Percentiles rank a stretch among this genome's conserved stretches.
These are phyloP conservation scores for Tenthredo notha DNA, from an alignment of 2,888 invertebrate species.

Conservation along the genomic window DNA sequence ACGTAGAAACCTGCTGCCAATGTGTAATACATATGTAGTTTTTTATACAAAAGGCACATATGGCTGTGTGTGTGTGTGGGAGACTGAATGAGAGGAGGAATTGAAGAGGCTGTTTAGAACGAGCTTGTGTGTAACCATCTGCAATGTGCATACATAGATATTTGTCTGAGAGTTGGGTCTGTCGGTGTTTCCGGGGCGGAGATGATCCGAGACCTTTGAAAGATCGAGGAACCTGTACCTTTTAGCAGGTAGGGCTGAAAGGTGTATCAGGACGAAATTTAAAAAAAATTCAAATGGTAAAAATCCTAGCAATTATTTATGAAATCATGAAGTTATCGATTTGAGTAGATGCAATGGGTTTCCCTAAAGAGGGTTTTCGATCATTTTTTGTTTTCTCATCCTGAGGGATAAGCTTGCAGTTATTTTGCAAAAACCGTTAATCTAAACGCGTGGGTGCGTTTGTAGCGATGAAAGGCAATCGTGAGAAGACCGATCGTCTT, in stretches of 20 bases:
- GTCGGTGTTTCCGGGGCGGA: constrained; percentile 41
- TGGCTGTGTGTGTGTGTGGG: not conserved
- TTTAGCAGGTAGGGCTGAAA: not conserved
- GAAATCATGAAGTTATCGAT: no score
- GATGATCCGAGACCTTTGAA: constrained; percentile 7
- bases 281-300: no score
- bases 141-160: not conserved
- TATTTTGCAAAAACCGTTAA: not conserved
- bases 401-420: not conserved
- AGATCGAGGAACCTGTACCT: constrained; percentile 7
- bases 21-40: not conserved
- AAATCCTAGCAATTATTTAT: no score
- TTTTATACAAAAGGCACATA: not conserved
- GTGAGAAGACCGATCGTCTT: constrained; percentile 1
- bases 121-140: not conserved
- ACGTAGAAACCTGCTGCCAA: constrained; percentile 38
- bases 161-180: not conserved
- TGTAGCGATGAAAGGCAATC: constrained; percentile 7
- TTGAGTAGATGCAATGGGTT: no score
- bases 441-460: not conserved
- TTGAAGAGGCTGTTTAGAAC: not conserved
- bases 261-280: not conserved
- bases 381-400: no score
- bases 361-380: no score
- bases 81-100: not conserved